Conservation (phyloP, 2,113 vertebrate species). For the Vidua chalybeata region DNA sequence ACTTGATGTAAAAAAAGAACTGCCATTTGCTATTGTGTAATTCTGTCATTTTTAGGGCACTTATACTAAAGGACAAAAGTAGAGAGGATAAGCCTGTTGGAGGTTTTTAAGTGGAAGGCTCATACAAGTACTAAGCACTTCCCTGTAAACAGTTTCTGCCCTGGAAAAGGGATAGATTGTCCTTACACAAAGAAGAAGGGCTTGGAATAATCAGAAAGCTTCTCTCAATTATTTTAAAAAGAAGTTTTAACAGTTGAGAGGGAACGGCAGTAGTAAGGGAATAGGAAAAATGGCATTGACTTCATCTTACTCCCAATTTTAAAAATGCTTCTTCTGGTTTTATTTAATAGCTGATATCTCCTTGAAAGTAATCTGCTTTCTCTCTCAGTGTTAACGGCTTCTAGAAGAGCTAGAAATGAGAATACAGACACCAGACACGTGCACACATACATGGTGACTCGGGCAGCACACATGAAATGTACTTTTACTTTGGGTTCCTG, state of each 20-base stretch:
- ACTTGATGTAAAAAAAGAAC: neutral
- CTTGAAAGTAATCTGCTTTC: neutral
- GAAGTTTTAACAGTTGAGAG: neutral
- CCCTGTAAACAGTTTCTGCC: neutral
- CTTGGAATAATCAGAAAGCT: neutral
- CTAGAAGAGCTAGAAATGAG: neutral
- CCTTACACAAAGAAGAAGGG: neutral
- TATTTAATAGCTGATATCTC: neutral
- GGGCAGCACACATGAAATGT: rapidly evolving
- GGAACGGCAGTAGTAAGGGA: neutral
- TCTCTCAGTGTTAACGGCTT: neutral
- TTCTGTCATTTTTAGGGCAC: neutral
- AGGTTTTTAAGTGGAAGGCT: neutral
- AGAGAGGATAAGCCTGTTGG: neutral
- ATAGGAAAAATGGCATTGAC: neutral
- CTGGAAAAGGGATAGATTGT: neutral
- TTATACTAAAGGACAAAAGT: neutral
- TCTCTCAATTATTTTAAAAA: neutral
- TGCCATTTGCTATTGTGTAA: neutral
- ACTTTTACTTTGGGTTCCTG: neutral
- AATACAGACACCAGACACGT: neutral
- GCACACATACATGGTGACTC: neutral
- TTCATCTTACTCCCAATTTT: neutral
- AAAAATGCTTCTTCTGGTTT: neutral
- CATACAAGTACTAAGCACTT: neutral